Evolutionary conservation across 1,140 invertebrate species (phyloP), one percentile per base, ranked within the genome.

Genomic region (Chionoecetes opilio): DNA sequence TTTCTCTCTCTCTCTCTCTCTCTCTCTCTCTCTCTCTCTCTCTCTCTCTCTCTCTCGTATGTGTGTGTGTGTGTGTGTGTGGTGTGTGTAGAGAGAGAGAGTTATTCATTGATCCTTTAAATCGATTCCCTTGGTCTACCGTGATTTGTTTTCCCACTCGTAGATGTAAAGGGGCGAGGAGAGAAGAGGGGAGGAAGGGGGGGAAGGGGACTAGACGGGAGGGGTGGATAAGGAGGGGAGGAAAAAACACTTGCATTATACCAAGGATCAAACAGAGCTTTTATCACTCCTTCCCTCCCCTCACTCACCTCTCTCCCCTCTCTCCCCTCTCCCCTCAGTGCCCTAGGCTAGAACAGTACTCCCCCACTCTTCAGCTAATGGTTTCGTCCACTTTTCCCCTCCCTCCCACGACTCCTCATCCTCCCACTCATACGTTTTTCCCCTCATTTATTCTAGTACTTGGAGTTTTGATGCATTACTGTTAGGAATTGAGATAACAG

Each of bases 181-280:
- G 53, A 21, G 26, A 75, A 3, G 26, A 21, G 5, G 14, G 21
- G 21, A 75, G 53, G 53, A 75, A 21, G 53, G 26, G 53, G 53
- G 26, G 53, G 53, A 75, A 21, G 53, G 26, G 53, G 53, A 75
- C 2, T 3, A 75, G 41, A 14, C 2, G 53, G 21, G 26, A 26
- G 63, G n/a, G 63, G 63, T n/a, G 63, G 63, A 75, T 17, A 8
- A 75, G 63, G 21, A 75, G 63, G 63, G 63, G 63, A 75, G 63
- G 63, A 75, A 26, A 75, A 75, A 75, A 75, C 63, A n/a, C 63
- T 75, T 75, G n/a, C 63, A 75, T 75, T 75, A 75, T 75, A 75
- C 63, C 21, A 75, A 26, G 21, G 63, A 75, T 75, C 63, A 75
- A 75, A 75, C 63, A 26, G 63, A 75, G 63, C 63, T 75, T 75